These are phyloP conservation scores for Lordiphosa clarofinis DNA, from an alignment of 1,140 invertebrate genomes.

Conservation along the genomic window DNA sequence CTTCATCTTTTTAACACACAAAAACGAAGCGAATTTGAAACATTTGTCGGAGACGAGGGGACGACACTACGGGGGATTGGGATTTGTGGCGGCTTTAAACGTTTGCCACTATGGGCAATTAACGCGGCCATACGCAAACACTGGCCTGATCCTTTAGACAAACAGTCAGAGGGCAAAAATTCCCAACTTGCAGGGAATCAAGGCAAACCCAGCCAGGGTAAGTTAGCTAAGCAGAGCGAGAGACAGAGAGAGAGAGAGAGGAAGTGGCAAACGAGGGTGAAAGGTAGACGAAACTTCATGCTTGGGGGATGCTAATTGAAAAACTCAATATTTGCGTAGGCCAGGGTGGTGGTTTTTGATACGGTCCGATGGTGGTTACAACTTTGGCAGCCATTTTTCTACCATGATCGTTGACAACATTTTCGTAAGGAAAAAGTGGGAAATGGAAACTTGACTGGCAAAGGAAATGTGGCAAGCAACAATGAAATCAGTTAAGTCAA, in stretches of 20 bases:
- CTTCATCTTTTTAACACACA: conserved; percentile 64
- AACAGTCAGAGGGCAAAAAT: conserved; percentile 38
- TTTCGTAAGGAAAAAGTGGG: conserved; percentile 28
- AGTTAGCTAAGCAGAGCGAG: conserved; percentile 2
- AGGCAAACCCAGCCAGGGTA: conserved; percentile 9
- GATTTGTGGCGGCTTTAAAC: conserved; percentile 76
- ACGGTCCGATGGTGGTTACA: conserved; percentile 19
- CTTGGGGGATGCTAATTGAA: conserved; percentile 66
- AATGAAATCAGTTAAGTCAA: conserved; percentile 69
- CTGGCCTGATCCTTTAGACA: conserved; percentile 70
- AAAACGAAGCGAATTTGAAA: conserved; percentile 22
- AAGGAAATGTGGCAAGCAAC: conserved; percentile 38
- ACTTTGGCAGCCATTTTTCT: conserved; percentile 54
- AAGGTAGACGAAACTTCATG: conserved; percentile 29
- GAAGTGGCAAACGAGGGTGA: conserved; percentile 1
- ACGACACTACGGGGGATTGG: conserved; percentile 41
- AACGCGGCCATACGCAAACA: conserved; percentile 73
- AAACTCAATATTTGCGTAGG: conserved; percentile 73
- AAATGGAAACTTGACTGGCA: conserved; percentile 1
- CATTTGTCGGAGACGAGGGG: conserved; percentile 14
- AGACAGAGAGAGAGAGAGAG: conserved; percentile 6
- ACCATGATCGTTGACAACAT: conserved; percentile 49
- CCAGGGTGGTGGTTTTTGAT: conserved; percentile 36
- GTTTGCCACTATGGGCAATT: conserved; percentile 76
- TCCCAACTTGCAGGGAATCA: conserved; percentile 8